Evolutionary conservation across 2,113 vertebrate genomes (phyloP).

Genomic region (Clarias macrocephalus): DNA sequence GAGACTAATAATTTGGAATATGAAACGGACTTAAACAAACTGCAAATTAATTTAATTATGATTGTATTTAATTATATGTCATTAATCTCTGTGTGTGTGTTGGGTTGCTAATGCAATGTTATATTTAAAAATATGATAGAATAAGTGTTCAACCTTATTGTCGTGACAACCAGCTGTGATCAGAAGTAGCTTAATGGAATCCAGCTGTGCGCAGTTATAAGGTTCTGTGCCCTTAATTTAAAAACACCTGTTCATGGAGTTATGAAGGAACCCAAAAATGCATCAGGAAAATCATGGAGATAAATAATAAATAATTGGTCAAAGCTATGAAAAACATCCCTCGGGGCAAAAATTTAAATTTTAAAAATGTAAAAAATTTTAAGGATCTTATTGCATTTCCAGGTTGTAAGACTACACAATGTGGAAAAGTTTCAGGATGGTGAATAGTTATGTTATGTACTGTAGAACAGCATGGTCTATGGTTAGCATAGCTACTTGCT

Average conservation of each 20-base stretch:
- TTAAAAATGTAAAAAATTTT: not conserved
- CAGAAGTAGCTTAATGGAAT: not conserved
- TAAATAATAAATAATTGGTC: not conserved
- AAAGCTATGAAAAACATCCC: not conserved
- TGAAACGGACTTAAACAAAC: not conserved
- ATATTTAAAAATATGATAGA: not conserved
- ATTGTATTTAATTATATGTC: not conserved
- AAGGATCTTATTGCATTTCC: not conserved
- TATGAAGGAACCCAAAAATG: not conserved
- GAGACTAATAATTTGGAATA: not conserved
- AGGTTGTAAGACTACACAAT: not conserved
- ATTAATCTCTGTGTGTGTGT: not conserved
- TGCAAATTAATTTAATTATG: not conserved
- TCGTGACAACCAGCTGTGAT: not conserved
- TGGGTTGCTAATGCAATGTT: not conserved
- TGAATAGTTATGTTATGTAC: not conserved
- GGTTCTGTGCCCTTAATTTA: not conserved
- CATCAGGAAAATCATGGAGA: not conserved
- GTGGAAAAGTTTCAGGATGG: not conserved
- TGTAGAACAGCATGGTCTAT: not conserved
- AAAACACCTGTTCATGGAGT: not conserved
- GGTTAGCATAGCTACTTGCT: not conserved
- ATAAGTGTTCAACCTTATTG: not conserved
- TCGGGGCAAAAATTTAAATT: not conserved
- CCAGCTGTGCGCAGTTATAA: not conserved